phyloP scores from a whole-genome alignment of 2,113 vertebrate species.

The Sinocyclocheilus anophthalmus region DNA sequence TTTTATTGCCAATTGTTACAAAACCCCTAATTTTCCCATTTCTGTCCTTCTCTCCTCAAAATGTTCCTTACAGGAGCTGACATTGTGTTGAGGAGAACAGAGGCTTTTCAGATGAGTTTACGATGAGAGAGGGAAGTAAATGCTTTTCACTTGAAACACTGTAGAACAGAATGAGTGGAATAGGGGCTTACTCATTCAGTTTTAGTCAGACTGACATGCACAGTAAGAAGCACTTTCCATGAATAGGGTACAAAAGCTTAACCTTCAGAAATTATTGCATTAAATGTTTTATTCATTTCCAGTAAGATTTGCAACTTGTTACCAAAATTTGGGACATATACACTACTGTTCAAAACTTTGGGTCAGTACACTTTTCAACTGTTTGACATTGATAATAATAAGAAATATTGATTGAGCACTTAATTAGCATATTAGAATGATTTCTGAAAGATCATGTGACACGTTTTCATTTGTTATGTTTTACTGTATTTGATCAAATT shows the following conservation, averaged over 20 bases:
- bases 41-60: neutral
- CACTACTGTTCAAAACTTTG: neutral
- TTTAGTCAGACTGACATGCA: constrained; percentile 10
- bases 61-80: neutral
- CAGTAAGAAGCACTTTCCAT: neutral
- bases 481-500: neutral
- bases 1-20: constrained; percentile 40
- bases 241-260: neutral
- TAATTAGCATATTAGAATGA: too few species aligned
- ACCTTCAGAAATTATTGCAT: neutral
- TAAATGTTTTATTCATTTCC: neutral
- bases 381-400: too few species aligned
- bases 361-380: neutral
- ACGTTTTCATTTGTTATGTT: too few species aligned
- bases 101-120: neutral
- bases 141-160: neutral
- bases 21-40: constrained; percentile 25
- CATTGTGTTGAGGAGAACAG: constrained; percentile 3
- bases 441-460: neutral
- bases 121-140: neutral
- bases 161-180: neutral
- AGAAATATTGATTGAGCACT: too few species aligned
- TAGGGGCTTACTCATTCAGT: neutral
- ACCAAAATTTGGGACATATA: neutral
- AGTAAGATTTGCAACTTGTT: neutral